phyloP scores from a whole-genome alignment of 1,140 invertebrate genomes.

The Papilio polytes region DNA sequence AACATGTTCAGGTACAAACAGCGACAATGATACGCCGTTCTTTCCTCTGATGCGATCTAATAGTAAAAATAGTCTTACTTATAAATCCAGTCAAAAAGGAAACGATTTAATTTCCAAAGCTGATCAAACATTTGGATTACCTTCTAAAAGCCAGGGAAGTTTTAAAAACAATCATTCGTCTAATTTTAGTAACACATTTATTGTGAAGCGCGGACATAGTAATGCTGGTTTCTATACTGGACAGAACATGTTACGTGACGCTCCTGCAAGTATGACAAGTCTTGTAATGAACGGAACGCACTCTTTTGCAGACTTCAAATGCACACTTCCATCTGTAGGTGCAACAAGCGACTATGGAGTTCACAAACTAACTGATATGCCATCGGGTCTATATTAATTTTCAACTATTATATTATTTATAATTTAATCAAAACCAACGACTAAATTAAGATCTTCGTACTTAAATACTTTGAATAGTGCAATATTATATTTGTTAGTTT shows the following conservation, averaged over 20 bases:
- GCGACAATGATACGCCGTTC: constrained; percentile 76
- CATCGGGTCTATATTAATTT: constrained; percentile 88
- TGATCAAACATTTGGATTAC: constrained; percentile 75
- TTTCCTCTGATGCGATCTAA: constrained; percentile 67
- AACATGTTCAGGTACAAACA: constrained; percentile 78
- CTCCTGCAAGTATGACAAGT: constrained; percentile 77
- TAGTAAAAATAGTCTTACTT: constrained; percentile 63
- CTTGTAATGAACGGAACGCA: constrained; percentile 74
- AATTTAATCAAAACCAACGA: constrained; percentile 76
- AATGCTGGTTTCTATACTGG: constrained; percentile 87
- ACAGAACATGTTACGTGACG: constrained; percentile 74
- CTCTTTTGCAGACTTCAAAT: constrained; percentile 73
- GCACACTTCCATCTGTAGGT: constrained; percentile 71
- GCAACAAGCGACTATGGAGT: constrained; percentile 72
- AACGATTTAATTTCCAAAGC: constrained; percentile 57
- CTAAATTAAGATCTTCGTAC: constrained; percentile 77
- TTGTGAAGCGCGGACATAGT: constrained; percentile 85
- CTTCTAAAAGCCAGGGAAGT: constrained; percentile 67
- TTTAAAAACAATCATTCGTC: constrained; percentile 66
- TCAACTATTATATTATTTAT: constrained; percentile 46
- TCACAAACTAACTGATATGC: constrained; percentile 88
- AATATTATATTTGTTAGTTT: constrained; percentile 65
- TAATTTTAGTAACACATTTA: constrained; percentile 81
- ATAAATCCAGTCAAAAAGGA: constrained; percentile 60
- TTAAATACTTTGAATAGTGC: constrained; percentile 73